Conservation (phyloP, 2,113 vertebrate genomes). For the Hypanus sabinus region DNA sequence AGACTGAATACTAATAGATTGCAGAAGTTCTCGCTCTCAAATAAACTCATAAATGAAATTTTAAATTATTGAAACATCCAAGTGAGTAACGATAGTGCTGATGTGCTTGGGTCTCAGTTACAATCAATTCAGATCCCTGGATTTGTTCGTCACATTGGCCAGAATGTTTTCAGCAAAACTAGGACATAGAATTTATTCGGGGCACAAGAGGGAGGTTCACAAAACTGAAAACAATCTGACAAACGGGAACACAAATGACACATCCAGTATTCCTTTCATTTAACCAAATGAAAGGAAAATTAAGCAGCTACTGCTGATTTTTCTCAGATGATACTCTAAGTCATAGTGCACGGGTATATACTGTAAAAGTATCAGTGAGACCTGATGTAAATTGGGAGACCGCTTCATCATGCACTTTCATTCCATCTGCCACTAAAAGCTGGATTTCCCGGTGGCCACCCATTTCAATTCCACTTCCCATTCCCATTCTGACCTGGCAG, state of each 20-base stretch:
- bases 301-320: background rate
- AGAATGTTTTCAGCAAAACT: background rate
- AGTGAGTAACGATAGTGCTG: too few relatives aligned
- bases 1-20: background rate
- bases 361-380: too few relatives aligned
- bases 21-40: background rate
- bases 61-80: background rate
- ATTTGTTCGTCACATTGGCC: background rate
- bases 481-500: too few relatives aligned
- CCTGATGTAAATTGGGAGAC: too few relatives aligned
- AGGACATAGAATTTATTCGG: background rate
- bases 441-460: too few relatives aligned
- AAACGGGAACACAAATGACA: background rate
- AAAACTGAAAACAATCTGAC: background rate
- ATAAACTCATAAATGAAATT: background rate
- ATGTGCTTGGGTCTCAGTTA: background rate
- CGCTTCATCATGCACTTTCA: too few relatives aligned
- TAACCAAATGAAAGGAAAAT: background rate
- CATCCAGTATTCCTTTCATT: background rate
- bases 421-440: too few relatives aligned
- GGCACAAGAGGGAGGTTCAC: background rate
- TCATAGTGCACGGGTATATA: too few relatives aligned
- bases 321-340: background rate
- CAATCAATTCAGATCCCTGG: background rate
- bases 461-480: too few relatives aligned